Conservation (phyloP, 2,113 vertebrate genomes). For the Daphoenositta chrysoptera region DNA sequence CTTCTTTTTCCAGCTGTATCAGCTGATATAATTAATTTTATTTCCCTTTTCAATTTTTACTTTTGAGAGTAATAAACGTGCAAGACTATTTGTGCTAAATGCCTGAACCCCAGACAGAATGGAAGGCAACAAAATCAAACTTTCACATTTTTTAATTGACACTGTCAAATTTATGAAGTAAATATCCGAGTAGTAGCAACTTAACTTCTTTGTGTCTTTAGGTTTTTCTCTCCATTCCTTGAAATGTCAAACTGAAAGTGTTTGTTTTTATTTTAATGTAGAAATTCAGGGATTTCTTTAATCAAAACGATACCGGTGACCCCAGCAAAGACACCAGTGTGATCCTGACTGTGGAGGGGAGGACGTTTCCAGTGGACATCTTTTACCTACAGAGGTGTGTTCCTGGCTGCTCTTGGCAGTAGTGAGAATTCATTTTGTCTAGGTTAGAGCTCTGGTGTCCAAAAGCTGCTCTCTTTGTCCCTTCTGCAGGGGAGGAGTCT, state of each 20-base stretch:
- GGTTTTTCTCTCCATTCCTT: neutral
- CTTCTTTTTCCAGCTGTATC: neutral
- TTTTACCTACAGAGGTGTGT: conserved; percentile 95
- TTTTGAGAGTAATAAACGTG: neutral
- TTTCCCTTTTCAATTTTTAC: neutral
- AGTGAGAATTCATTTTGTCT: neutral
- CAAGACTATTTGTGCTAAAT: neutral
- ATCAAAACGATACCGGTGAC: conserved; percentile 90
- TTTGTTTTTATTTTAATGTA: conserved; percentile 51
- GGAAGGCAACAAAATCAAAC: neutral
- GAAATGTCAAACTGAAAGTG: neutral
- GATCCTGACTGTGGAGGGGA: conserved; percentile 92
- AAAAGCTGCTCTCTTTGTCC: neutral
- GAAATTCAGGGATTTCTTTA: conserved; percentile 98
- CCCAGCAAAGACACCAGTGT: conserved; percentile 91
- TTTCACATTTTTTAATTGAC: neutral
- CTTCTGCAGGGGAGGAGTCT: neutral
- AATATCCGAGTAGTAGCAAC: neutral
- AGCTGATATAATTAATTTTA: neutral
- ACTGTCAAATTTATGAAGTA: neutral
- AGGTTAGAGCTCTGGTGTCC: neutral
- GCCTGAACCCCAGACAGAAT: neutral
- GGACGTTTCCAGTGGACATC: conserved; percentile 92
- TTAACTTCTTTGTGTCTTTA: neutral
- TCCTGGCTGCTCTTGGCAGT: neutral